These are phyloP conservation scores for Zootermopsis nevadensis DNA, from an alignment of 2,888 invertebrate species.

Conservation along the genomic window DNA sequence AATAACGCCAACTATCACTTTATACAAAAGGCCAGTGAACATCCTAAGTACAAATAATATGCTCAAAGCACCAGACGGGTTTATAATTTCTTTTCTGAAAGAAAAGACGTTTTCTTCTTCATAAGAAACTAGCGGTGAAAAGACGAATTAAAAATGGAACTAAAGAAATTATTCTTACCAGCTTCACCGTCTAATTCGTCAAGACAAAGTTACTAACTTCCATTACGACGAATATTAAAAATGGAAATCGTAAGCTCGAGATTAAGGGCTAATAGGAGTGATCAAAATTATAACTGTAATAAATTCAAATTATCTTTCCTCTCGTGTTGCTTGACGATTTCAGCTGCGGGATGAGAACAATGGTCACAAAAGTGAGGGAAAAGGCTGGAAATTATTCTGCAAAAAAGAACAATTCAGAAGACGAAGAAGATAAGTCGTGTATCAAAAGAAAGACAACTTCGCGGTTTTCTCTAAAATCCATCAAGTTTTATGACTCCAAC, in stretches of 20 bases:
- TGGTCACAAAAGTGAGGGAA: too few relatives aligned
- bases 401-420: neutral
- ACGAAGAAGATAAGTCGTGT: neutral
- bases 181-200: neutral
- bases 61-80: too few relatives aligned
- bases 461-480: neutral
- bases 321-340: neutral
- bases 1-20: too few relatives aligned
- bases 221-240: constrained; percentile 15
- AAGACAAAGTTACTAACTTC: constrained; percentile 5
- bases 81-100: too few relatives aligned
- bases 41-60: too few relatives aligned
- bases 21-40: too few relatives aligned
- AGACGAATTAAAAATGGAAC: too few relatives aligned
- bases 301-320: constrained; percentile 7
- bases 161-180: too few relatives aligned
- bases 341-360: too few relatives aligned
- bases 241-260: neutral
- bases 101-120: too few relatives aligned
- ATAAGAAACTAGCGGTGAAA: too few relatives aligned
- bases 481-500: too few relatives aligned
- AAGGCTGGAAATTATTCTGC: neutral
- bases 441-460: neutral
- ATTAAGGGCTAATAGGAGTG: neutral
- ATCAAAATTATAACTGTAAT: neutral